Base-by-base conservation (phyloP, 2,888 invertebrate genomes). In the Plutella xylostella region DNA sequence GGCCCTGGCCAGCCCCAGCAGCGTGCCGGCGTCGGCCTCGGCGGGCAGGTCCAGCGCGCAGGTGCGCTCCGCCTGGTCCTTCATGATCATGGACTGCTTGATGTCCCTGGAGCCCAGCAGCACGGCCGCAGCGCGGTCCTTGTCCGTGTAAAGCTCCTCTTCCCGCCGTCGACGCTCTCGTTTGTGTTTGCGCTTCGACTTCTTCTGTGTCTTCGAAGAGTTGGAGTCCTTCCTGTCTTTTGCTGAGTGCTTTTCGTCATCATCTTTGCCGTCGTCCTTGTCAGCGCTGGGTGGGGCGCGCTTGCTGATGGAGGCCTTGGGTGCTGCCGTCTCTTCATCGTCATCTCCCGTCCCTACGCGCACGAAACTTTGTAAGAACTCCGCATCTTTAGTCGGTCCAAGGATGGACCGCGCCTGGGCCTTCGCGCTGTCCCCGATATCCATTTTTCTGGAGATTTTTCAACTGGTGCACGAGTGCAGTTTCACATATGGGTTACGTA, bases 71-170 rank as follows among this genome's bases (percentile, higher is more conserved):
- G 92, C 89, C 53, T 91, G 89, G 56, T 92, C 87, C 63, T 94
- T 95, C 55, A 92, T 82, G 61, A 89, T 92, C 51, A 94, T 72
- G 28, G 92, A 93, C 54, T 92, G 91, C 62, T 96, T 96, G 50
- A 96, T 95, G 63, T 96, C 95, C 50, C 88, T 90, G n/a, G 89
- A 90, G 0, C 93, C 93, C 86, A 92, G 87, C 60, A 93, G 92
- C 14, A 94, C 94, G 0, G 95, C 94, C 0, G 96, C 95, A 0
- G 95, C 96, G 5, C 96, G 85, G 65, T 95, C 95, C 62, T 96
- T 96, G 65, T 96, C 96, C 17, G 94, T 95, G 61, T 94, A 96
- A 18, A 92, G 73, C 61, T 95, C 95, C 55, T 94, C 93, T 50
- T 84, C 75, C 4, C 78, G 63, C 30, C 68, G 58, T 31, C 79